Base-by-base conservation (phyloP, 2,113 vertebrate species). In the Ondatra zibethicus region DNA sequence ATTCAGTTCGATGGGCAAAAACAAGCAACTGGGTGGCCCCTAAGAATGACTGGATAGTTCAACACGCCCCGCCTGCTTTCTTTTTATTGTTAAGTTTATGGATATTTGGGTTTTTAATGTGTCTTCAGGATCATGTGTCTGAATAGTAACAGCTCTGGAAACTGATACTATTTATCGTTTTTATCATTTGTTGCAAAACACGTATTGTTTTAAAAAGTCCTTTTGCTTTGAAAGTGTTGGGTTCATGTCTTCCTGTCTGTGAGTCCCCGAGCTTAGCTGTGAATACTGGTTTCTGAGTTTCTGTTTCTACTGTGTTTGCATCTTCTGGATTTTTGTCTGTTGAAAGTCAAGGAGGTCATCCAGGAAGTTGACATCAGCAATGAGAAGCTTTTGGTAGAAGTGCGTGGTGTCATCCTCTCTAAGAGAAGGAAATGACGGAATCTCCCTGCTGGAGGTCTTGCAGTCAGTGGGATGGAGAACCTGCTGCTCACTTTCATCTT, bases 1-100 rank as follows among this genome's bases (percentile, higher is more conserved):
- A 33, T 68, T 47, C 29, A 36, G 29, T 86, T 66, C 1, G 0
- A 50, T 68, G 63, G 17, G 10, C 58, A 63, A 45, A 84, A 45
- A 5, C 12, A 84, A 61, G 58, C 29, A 47, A 47, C 42, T 98
- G 93, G 88, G 61, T 95, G 94, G 91, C 82, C 98, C 88, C 95
- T 90, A 65, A 86, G 58, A 42, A 5, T 89, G 31, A 12, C 80
- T 70, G n/a, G 21, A 16, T 81, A 78, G 65, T 87, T 96, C 7
- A 42, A 33, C 0, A 16, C 33, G 68, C 23, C 3, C 17, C 1
- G 29, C 3, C n/a, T 76, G 27, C 23, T 91, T 85, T n/a, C 55
- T 82, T 95, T 92, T 90, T 45, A 73, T 16, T 47, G 33, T 94
- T 89, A 66, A 91, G 16, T 55, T 92, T 42, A 29, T 84, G 27